Conservation (phyloP, 2,113 vertebrate genomes). For the Alethe castanea region DNA sequence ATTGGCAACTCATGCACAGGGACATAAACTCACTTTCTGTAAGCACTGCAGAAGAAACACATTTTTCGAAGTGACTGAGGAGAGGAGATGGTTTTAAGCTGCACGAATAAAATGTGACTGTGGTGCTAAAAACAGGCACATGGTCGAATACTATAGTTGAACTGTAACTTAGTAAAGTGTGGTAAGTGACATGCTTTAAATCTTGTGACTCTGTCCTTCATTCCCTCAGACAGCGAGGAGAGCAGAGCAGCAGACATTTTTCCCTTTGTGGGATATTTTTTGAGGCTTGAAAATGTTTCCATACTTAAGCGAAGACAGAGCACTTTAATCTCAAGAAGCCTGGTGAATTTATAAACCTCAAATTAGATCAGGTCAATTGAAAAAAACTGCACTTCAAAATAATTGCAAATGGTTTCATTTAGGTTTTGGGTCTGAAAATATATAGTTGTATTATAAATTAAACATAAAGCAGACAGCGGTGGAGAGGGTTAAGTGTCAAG, state of each 20-base stretch:
- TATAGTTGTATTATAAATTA: conserved; percentile 8
- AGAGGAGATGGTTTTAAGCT: neutral
- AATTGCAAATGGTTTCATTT: conserved; percentile 42
- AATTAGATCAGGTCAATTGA: conserved; percentile 63
- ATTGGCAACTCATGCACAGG: neutral
- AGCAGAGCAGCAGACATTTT: conserved; percentile 43
- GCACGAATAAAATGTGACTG: conserved; percentile 16
- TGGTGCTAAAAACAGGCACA: conserved; percentile 54
- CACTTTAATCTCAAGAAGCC: conserved; percentile 40
- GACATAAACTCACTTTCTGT: neutral
- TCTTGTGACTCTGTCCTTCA: conserved; percentile 48
- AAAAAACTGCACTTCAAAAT: conserved; percentile 50
- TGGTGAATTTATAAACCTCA: conserved; percentile 50
- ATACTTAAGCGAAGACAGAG: conserved; percentile 54
- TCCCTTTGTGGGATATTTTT: conserved; percentile 45
- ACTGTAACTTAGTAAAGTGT: conserved; percentile 63
- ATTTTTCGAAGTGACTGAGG: neutral
- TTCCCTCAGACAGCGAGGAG: conserved; percentile 28
- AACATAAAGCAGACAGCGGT: conserved; percentile 31
- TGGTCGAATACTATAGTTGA: conserved; percentile 35
- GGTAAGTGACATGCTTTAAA: conserved; percentile 55
- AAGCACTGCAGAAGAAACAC: neutral
- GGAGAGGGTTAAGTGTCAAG: conserved; percentile 23
- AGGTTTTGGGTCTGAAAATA: conserved; percentile 4
- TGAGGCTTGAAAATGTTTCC: conserved; percentile 61